These are phyloP conservation scores for Capitulum mitella DNA, from an alignment of 2,888 invertebrate species.

Conservation along the genomic window DNA sequence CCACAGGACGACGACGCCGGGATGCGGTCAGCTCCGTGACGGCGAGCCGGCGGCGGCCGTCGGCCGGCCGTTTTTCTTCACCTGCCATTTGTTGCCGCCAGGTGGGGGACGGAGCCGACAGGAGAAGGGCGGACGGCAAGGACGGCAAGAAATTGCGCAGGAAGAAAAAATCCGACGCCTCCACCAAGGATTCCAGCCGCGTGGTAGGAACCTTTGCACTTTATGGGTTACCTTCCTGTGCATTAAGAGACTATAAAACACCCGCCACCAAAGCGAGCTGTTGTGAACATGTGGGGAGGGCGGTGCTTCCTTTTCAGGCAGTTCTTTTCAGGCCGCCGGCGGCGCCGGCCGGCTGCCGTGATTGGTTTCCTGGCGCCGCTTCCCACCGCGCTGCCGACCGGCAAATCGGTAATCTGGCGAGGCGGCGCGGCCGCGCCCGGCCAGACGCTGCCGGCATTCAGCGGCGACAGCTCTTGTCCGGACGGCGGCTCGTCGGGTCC, in stretches of 20 bases:
- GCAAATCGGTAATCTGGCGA: background rate
- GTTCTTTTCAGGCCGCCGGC: background rate
- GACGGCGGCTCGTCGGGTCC: background rate
- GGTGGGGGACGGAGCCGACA: background rate
- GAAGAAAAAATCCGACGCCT: background rate
- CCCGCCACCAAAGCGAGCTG: slow-evolving; percentile 6
- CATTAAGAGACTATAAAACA: background rate
- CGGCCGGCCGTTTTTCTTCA: background rate
- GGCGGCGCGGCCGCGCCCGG: background rate
- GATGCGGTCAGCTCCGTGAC: background rate
- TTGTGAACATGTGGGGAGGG: background rate
- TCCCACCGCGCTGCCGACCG: background rate
- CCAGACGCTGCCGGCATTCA: background rate
- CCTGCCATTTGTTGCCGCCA: background rate
- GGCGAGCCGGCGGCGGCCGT: background rate
- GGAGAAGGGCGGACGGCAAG: background rate
- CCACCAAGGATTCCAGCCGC: background rate
- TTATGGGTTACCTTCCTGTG: background rate
- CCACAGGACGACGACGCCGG: background rate
- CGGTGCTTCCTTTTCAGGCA: background rate
- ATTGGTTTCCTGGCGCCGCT: background rate
- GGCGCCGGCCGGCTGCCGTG: background rate
- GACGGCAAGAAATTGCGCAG: slow-evolving; percentile 2
- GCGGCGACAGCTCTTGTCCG: background rate
- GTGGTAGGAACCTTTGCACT: background rate